Evolutionary conservation across 2,113 vertebrate species (phyloP).

Genomic region (Chelonoidis abingdonii): DNA sequence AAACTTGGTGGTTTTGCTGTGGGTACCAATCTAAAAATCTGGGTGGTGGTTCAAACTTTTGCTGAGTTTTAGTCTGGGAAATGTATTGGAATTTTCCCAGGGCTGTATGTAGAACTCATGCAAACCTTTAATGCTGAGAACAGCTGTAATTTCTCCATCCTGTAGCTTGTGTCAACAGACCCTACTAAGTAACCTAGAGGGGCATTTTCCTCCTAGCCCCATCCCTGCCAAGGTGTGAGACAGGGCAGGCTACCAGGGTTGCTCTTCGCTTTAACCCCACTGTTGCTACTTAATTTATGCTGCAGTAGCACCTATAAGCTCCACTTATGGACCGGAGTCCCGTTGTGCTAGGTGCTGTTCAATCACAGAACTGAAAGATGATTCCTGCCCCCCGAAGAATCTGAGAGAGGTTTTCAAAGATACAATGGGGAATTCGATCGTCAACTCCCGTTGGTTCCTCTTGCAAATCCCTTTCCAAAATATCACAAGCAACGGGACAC

Average conservation of each 20-base stretch:
- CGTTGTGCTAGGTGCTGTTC: not conserved
- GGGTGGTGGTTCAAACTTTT: not conserved
- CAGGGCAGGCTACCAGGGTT: not conserved
- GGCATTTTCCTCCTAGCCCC: not conserved
- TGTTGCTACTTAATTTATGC: not conserved
- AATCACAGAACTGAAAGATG: not conserved
- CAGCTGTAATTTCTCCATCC: not conserved
- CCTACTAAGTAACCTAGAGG: not conserved
- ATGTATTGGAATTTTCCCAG: not conserved
- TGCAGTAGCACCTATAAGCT: not conserved
- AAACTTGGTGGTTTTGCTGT: not conserved
- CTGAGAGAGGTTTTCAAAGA: not conserved
- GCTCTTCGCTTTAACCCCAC: not conserved
- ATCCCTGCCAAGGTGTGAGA: not conserved
- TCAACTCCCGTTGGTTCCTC: not conserved
- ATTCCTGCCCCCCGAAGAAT: not conserved
- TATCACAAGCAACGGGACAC: not conserved
- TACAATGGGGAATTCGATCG: not conserved
- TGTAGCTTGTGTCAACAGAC: not conserved
- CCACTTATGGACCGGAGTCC: not conserved
- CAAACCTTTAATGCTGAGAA: not conserved
- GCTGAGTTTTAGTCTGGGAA: not conserved
- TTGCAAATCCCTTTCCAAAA: not conserved
- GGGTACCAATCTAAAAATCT: not conserved
- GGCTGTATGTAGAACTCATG: not conserved